phyloP scores from a whole-genome alignment of 2,797 vertebrate genomes.

The Psittacula echo region DNA sequence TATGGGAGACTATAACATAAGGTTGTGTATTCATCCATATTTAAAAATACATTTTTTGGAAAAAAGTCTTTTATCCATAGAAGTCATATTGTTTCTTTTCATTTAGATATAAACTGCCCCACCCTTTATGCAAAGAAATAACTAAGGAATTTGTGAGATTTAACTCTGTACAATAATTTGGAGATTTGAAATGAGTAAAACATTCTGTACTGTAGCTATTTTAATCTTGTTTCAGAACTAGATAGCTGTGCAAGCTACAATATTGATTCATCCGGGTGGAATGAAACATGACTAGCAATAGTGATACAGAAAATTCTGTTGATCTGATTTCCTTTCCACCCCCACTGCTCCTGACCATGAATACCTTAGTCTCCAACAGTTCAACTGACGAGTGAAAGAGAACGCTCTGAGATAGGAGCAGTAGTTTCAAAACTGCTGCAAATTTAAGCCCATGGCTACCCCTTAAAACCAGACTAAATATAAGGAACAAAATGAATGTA shows the following conservation, averaged over 20 bases:
- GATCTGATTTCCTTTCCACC: background rate
- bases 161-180: background rate
- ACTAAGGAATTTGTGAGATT: background rate
- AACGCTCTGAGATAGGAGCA: background rate
- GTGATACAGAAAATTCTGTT: background rate
- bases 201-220: conserved; percentile 32
- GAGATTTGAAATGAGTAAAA: conserved; percentile 26
- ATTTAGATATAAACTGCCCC: background rate
- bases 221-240: conserved; percentile 33
- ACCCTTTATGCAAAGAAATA: background rate
- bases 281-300: background rate
- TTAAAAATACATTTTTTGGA: background rate
- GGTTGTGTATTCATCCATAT: background rate
- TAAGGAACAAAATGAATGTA: background rate
- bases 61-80: background rate
- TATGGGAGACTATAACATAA: background rate
- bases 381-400: background rate
- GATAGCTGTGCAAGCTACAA: conserved; percentile 13
- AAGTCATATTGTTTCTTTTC: background rate
- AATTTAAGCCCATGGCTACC: background rate
- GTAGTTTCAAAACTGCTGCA: background rate
- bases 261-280: conserved; percentile 21
- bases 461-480: background rate
- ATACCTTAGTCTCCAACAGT: background rate
- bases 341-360: background rate